phyloP scores from a whole-genome alignment of 2,888 invertebrate genomes.

The Cyaniris semiargus region DNA sequence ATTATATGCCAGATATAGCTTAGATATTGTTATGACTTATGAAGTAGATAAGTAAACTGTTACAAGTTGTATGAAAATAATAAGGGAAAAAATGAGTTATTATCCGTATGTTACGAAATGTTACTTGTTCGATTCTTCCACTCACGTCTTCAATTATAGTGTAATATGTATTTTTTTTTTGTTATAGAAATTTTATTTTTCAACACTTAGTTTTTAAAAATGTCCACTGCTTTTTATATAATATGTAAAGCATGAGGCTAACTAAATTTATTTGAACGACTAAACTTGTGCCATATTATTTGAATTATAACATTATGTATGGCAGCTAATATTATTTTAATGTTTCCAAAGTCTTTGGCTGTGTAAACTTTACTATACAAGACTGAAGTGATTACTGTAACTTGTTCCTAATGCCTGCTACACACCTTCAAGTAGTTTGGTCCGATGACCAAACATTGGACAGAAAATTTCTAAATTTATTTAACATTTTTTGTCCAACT shows the following conservation, averaged over 20 bases:
- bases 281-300: neutral
- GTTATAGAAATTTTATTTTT: too few species aligned
- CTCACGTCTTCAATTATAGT: too few species aligned
- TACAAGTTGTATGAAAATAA: too few species aligned
- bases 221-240: too few species aligned
- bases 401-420: slow-evolving; percentile 50
- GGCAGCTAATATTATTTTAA: neutral
- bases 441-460: neutral
- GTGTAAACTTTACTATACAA: slow-evolving; percentile 58
- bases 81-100: too few species aligned
- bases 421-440: neutral
- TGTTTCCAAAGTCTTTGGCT: slow-evolving; percentile 71
- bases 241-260: neutral
- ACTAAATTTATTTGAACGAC: neutral
- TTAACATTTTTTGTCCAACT: neutral
- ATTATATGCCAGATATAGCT: too few species aligned
- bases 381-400: slow-evolving; percentile 57
- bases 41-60: too few species aligned
- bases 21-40: too few species aligned
- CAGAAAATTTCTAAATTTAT: neutral
- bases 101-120: too few species aligned
- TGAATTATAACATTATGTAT: neutral
- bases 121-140: too few species aligned
- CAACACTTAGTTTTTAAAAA: too few species aligned
- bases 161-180: too few species aligned